Evolutionary conservation across 2,113 vertebrate genomes (phyloP).

Genomic region (Damaliscus lunatus): DNA sequence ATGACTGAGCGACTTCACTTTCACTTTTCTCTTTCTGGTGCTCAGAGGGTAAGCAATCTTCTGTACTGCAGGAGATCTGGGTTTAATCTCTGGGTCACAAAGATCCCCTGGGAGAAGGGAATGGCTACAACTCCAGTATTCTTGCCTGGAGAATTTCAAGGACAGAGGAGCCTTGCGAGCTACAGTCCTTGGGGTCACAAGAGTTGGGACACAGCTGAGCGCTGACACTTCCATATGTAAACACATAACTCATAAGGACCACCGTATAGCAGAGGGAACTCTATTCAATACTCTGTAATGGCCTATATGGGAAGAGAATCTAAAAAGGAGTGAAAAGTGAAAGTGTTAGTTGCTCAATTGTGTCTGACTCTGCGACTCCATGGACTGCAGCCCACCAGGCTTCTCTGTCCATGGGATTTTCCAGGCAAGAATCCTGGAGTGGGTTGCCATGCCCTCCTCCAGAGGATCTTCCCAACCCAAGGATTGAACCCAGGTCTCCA

Average conservation of each 20-base stretch:
- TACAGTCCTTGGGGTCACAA: background rate
- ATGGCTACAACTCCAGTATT: background rate
- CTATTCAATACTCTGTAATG: fast-evolving
- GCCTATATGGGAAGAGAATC: background rate
- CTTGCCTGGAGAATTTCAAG: background rate
- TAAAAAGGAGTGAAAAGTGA: background rate
- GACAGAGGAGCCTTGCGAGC: background rate
- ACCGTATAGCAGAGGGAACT: background rate
- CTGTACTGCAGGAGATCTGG: background rate
- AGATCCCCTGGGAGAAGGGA: background rate
- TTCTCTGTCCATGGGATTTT: background rate
- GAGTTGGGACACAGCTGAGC: background rate
- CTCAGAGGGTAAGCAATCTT: background rate
- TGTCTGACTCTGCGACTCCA: background rate
- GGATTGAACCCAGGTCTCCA: background rate
- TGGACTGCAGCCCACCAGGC: background rate
- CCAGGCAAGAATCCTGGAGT: background rate
- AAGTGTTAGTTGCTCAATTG: fast-evolving
- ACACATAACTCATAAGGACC: background rate
- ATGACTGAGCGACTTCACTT: background rate
- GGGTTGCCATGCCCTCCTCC: background rate
- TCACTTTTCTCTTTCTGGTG: background rate
- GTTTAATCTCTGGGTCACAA: background rate
- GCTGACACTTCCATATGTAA: background rate
- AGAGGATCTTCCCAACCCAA: background rate